Base-by-base conservation (phyloP, 2,888 invertebrate species). In the Mongoloraphidia duomilia region DNA sequence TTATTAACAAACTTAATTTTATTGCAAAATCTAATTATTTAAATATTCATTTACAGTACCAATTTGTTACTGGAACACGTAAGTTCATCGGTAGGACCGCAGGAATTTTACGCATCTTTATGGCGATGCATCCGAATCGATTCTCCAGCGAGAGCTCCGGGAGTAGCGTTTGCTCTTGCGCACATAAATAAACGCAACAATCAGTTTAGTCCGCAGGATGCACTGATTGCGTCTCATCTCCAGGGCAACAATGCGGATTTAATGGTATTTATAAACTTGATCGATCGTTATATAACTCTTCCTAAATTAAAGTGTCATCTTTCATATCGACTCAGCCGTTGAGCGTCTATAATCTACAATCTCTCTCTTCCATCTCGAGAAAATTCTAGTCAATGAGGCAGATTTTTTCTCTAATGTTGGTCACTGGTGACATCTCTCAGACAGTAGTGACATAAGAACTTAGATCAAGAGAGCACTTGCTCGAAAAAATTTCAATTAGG, bases 51-150 rank as follows among this genome's bases (percentile, higher is more conserved):
- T 62, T 62, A 3, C 55, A 79, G 80, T 58, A 80, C 79, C 1
- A 78, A 77, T 60, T 66, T 67, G 38, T 67, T 85, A 49, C 62
- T 85, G 52, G 79, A 80, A 58, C 77, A 79, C 59, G 80, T 90
- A 9, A 84, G 84, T 60, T 77, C 79, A 46, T 82, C 84, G 37
- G 87, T 89, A 10, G 86, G 83, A 46, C 74, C 80, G 0, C 74
- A 76, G 49, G 83, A 82, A 63, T 93, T 92, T 69, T 92, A 88
- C 67, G 83, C 85, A 1, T 86, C 87, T 62, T 71, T 93, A 41
- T 93, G 93, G 93, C 84, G 88, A 61, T 85, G 88, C 61, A 77
- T 92, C 46, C 77, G 84, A 37, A 82, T 84, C 42, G 87, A 87
- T 66, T 82, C 87, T 33, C 77, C 80, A 5, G 82, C 90, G 35